A percentile compares a stretch with the other conserved stretches of the same genome.
These are phyloP conservation scores for Ptilorrhoa leucosticta DNA, from an alignment of 2,113 vertebrate genomes.

Conservation along the genomic window DNA sequence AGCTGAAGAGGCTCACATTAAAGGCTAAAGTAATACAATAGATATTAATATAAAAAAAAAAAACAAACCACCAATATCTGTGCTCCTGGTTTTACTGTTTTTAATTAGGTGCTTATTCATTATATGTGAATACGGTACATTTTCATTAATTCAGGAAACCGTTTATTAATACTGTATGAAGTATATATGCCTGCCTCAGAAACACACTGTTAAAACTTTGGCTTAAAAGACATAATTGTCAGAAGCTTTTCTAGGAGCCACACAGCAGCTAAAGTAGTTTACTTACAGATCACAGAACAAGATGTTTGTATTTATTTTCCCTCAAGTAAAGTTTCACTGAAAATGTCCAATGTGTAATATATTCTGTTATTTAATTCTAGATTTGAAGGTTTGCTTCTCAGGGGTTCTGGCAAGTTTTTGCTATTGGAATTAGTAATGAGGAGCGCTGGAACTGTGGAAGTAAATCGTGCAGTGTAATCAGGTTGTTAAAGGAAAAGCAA, in stretches of 20 bases:
- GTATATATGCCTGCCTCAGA: constrained; percentile 32
- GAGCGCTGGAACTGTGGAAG: constrained; percentile 39
- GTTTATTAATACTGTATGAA: constrained; percentile 63
- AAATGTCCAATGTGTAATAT: constrained; percentile 49
- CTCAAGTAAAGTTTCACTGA: constrained; percentile 53
- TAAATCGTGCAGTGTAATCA: constrained; percentile 9
- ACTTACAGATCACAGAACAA: constrained; percentile 43
- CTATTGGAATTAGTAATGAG: constrained; percentile 63
- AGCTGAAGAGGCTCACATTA: constrained; percentile 77
- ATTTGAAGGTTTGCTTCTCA: constrained; percentile 56
- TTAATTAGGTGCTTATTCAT: constrained; percentile 74
- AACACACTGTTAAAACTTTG: constrained; percentile 45
- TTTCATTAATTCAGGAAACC: constrained; percentile 65
- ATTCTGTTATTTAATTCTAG: constrained; percentile 56
- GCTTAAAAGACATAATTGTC: constrained; percentile 46
- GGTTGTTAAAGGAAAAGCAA: constrained; percentile 14
- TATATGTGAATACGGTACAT: constrained; percentile 60
- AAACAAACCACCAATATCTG: constrained; percentile 52
- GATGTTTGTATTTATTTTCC: constrained; percentile 46
- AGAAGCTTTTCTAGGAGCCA: constrained; percentile 60
- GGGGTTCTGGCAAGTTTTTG: constrained; percentile 50
- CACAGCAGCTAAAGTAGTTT: constrained; percentile 24
- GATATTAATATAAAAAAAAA: constrained; percentile 69
- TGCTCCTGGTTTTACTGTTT: constrained; percentile 62
- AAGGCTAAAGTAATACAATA: constrained; percentile 75